Evolutionary conservation across 2,113 vertebrate genomes (phyloP).

Genomic region (Planiliza haematocheilus): DNA sequence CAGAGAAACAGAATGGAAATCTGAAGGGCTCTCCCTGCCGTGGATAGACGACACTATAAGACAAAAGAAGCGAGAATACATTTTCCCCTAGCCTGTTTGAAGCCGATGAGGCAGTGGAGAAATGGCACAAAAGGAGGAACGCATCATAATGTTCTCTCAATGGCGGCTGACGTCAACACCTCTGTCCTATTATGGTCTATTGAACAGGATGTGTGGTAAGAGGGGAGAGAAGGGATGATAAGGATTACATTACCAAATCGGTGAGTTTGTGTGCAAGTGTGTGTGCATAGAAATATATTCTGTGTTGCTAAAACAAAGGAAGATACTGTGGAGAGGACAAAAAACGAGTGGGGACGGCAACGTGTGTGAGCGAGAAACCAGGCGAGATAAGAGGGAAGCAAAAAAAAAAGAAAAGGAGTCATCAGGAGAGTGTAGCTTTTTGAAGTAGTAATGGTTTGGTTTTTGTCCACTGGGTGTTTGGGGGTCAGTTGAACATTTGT

Average conservation of each 20-base stretch:
- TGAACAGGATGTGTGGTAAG: conserved; percentile 51
- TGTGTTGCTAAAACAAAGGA: conserved; percentile 44
- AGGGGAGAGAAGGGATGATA: conserved; percentile 44
- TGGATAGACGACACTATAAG: conserved; percentile 44
- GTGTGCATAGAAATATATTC: conserved; percentile 20
- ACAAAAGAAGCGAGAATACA: conserved; percentile 56
- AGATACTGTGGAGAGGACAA: conserved; percentile 22
- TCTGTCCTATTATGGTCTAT: conserved; percentile 61
- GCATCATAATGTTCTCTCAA: conserved; percentile 63
- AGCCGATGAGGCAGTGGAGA: conserved; percentile 27
- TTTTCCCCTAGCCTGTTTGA: conserved; percentile 42
- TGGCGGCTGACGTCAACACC: conserved; percentile 60
- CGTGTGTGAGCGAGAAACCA: conserved; percentile 13
- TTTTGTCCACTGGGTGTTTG: background rate
- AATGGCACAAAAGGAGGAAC: conserved; percentile 59
- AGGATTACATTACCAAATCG: conserved; percentile 48
- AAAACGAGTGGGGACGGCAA: conserved; percentile 15
- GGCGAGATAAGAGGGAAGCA: conserved; percentile 20
- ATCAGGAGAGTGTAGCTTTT: conserved; percentile 34
- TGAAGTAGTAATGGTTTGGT: too few relatives aligned
- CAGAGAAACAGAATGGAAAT: conserved; percentile 36
- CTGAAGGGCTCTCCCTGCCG: conserved; percentile 17
- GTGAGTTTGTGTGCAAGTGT: conserved; percentile 27
- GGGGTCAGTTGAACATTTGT: background rate
- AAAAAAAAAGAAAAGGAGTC: conserved; percentile 24